phyloP scores from a whole-genome alignment of 92 coral and sea anemone genomes.

The Parazoanthus atlanticus region DNA sequence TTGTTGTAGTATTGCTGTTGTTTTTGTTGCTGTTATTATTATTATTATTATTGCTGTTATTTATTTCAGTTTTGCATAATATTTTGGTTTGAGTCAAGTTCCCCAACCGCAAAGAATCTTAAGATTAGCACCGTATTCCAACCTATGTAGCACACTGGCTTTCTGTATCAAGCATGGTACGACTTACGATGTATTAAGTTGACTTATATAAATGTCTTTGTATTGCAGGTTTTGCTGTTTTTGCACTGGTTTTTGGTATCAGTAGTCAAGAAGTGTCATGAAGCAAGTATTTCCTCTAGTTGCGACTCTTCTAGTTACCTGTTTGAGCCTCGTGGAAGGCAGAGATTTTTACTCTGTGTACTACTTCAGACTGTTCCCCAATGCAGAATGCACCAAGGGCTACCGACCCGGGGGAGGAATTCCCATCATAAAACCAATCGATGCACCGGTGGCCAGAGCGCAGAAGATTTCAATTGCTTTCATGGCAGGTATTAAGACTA shows the following conservation, averaged over 20 bases:
- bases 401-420: slow-evolving; percentile 38
- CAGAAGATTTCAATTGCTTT: slow-evolving; percentile 25
- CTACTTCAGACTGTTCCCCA: slow-evolving; percentile 30
- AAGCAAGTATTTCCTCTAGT: not conserved
- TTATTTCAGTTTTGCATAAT: no score
- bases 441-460: slow-evolving; percentile 32
- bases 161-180: no score
- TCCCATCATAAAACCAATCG: slow-evolving; percentile 15
- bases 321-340: not conserved
- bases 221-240: not conserved
- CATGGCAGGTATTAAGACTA: slow-evolving; percentile 7
- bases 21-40: no score
- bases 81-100: no score
- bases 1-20: no score
- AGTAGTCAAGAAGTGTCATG: not conserved
- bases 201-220: not conserved
- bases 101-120: no score
- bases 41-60: no score
- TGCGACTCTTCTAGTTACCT: not conserved
- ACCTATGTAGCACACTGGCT: no score
- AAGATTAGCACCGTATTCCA: no score
- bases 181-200: no score
- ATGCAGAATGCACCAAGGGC: slow-evolving; percentile 21
- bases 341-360: not conserved
- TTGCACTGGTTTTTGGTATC: not conserved